Percentiles rank a stretch among this genome's conserved stretches.
phyloP scores from a whole-genome alignment of 2,888 invertebrate species.

The Anagyrus pseudococci region DNA sequence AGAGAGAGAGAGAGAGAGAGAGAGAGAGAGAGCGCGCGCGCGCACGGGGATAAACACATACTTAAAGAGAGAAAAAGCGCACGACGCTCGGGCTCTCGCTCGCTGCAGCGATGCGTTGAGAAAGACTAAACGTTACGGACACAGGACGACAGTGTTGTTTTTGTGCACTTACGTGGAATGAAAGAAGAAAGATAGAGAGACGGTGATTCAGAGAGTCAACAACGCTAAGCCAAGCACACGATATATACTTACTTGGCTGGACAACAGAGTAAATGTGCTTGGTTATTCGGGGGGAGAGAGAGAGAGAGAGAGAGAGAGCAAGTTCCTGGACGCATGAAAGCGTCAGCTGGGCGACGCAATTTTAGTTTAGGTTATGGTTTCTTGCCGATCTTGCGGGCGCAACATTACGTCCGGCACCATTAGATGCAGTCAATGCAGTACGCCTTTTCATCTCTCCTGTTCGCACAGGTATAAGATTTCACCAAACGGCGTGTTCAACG shows the following conservation, averaged over 20 bases:
- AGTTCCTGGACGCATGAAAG: neutral
- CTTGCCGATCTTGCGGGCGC: slow-evolving; percentile 30
- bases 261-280: neutral
- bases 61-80: no score
- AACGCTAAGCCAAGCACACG: neutral
- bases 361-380: slow-evolving; percentile 27
- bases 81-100: no score
- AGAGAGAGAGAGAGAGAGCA: neutral
- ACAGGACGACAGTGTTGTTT: no score
- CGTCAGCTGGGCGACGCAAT: neutral
- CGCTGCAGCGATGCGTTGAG: no score
- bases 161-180: no score
- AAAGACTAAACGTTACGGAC: no score
- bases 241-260: neutral
- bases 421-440: slow-evolving; percentile 19
- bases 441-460: slow-evolving; percentile 28
- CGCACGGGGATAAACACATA: no score
- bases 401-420: slow-evolving; percentile 30
- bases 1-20: no score
- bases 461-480: slow-evolving; percentile 31
- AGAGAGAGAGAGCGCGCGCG: no score
- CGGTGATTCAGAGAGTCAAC: neutral
- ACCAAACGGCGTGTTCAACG: slow-evolving; percentile 23
- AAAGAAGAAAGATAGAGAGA: no score
- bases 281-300: neutral